A percentile compares a stretch with the other conserved stretches of the same genome.
phyloP scores from a whole-genome alignment of 2,113 vertebrate species.

The Conger conger region DNA sequence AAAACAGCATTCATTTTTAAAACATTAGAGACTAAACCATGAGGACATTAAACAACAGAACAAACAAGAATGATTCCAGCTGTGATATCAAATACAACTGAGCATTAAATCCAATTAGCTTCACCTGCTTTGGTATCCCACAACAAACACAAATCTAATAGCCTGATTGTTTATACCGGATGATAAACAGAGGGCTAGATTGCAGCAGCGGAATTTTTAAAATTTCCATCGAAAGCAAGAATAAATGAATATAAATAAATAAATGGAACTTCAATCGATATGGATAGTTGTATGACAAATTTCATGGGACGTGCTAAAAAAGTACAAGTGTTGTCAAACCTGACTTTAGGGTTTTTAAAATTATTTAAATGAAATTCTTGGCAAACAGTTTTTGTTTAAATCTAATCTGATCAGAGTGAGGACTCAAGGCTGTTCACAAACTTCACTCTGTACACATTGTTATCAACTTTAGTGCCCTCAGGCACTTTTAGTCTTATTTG shows the following conservation, averaged over 20 bases:
- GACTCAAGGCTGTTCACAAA: neutral
- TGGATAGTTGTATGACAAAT: neutral
- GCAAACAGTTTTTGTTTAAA: neutral
- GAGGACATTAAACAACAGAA: slow-evolving; percentile 59
- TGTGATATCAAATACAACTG: slow-evolving; percentile 54
- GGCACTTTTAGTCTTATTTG: neutral
- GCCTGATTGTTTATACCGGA: slow-evolving; percentile 20
- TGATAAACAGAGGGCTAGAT: neutral
- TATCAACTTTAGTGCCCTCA: neutral
- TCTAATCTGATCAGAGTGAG: neutral
- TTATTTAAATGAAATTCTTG: neutral
- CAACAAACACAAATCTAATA: slow-evolving; percentile 26
- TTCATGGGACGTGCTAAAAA: neutral
- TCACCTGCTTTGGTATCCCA: slow-evolving; percentile 5
- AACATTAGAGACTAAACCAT: slow-evolving; percentile 49
- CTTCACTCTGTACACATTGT: neutral
- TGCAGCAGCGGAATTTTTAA: neutral
- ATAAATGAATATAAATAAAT: neutral
- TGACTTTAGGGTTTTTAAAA: neutral
- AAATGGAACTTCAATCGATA: neutral
- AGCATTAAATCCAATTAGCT: slow-evolving; percentile 44
- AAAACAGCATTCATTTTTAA: slow-evolving; percentile 45
- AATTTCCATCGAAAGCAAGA: neutral
- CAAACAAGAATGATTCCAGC: slow-evolving; percentile 68
- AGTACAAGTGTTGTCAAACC: neutral